Conservation (phyloP, 1,140 invertebrate species). For the Aphidius ervi region DNA sequence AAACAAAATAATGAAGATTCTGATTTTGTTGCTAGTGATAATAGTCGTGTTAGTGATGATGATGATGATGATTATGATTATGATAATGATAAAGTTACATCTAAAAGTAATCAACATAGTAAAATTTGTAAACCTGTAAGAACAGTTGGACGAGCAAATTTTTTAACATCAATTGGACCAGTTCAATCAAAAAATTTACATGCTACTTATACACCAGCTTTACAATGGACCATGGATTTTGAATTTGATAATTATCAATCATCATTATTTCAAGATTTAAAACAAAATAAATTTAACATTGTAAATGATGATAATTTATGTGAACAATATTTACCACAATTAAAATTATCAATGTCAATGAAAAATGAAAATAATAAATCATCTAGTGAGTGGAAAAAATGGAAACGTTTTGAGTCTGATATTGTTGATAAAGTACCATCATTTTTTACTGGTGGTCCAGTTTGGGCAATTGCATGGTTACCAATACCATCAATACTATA, state of each 20-base stretch:
- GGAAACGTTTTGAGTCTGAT: slow-evolving; percentile 48
- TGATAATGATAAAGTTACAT: not conserved
- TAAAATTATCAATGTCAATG: slow-evolving; percentile 43
- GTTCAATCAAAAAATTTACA: slow-evolving; percentile 3
- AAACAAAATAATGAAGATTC: slow-evolving; percentile 23
- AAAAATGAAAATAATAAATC: slow-evolving; percentile 15
- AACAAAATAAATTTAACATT: slow-evolving; percentile 35
- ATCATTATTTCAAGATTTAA: slow-evolving; percentile 40
- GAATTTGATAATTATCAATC: slow-evolving; percentile 43
- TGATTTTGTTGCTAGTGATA: slow-evolving; percentile 27
- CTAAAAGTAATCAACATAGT: not conserved
- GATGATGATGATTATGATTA: slow-evolving; percentile 1
- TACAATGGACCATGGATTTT: slow-evolving; percentile 46
- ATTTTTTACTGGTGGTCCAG: slow-evolving; percentile 62
- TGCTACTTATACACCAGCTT: slow-evolving; percentile 25
- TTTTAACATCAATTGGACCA: slow-evolving; percentile 23
- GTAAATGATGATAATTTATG: slow-evolving; percentile 31
- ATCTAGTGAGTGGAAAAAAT: slow-evolving; percentile 21
- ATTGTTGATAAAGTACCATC: slow-evolving; percentile 40
- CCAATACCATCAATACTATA: slow-evolving; percentile 50
- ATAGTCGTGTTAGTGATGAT: slow-evolving; percentile 8
- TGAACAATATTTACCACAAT: slow-evolving; percentile 42
- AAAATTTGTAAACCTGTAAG: not conserved
- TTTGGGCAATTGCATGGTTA: slow-evolving; percentile 59
- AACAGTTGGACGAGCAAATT: slow-evolving; percentile 16